Percentiles rank a stretch among this genome's conserved stretches.
These are phyloP conservation scores for Thymelicus lineola DNA, from an alignment of 2,888 invertebrate species.

Conservation along the genomic window DNA sequence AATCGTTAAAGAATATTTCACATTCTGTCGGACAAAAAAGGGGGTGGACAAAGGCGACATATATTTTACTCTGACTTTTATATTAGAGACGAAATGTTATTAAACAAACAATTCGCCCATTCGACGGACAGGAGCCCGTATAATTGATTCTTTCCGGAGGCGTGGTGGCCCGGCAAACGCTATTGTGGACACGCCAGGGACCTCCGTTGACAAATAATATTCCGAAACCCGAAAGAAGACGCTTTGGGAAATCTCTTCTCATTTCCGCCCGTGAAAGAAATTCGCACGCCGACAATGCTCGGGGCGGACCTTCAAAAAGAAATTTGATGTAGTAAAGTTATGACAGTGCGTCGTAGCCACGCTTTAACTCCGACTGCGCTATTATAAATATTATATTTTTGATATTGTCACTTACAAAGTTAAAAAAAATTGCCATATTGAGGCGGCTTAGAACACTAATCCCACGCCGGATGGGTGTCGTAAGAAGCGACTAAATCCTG, in stretches of 20 bases:
- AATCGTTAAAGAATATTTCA: constrained; percentile 64
- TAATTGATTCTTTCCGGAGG: constrained; percentile 85
- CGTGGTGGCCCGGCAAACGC: constrained; percentile 62
- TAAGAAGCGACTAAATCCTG: too few relatives aligned
- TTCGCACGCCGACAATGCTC: constrained; percentile 71
- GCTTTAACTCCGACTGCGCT: constrained; percentile 14
- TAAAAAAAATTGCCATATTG: too few relatives aligned
- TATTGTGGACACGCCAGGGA: constrained; percentile 63
- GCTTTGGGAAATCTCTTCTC: constrained; percentile 75
- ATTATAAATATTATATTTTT: background rate
- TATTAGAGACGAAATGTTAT: constrained; percentile 78
- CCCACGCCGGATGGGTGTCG: too few relatives aligned
- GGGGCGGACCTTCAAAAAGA: constrained; percentile 68
- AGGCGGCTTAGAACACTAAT: too few relatives aligned
- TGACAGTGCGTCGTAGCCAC: constrained; percentile 70
- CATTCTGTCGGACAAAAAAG: constrained; percentile 71
- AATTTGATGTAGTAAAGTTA: constrained; percentile 71
- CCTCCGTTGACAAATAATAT: constrained; percentile 73
- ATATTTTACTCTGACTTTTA: constrained; percentile 78
- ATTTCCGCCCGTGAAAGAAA: constrained; percentile 80
- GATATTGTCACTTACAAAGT: background rate
- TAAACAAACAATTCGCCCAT: constrained; percentile 85
- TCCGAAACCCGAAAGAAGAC: constrained; percentile 68
- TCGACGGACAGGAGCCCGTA: constrained; percentile 72
- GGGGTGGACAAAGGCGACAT: constrained; percentile 68